phyloP scores from a whole-genome alignment of 2,888 invertebrate species.

The Protonemura montana region DNA sequence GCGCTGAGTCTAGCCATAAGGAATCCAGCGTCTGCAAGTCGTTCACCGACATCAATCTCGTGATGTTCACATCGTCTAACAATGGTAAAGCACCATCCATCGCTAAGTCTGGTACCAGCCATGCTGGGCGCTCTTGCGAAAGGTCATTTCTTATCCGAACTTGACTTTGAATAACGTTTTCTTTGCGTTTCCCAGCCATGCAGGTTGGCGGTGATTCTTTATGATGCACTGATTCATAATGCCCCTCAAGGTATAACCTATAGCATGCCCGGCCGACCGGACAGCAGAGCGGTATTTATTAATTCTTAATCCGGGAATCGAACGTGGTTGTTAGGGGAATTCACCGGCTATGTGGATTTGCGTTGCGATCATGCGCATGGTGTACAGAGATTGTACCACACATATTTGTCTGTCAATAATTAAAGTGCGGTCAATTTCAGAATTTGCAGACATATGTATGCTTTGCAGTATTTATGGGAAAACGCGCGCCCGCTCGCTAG shows the following conservation, averaged over 20 bases:
- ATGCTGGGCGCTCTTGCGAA: not conserved
- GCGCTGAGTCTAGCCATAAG: not conserved
- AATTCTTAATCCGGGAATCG: not conserved
- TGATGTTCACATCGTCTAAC: not conserved
- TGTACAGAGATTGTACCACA: not conserved
- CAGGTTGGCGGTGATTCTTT: not conserved
- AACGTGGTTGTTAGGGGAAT: not conserved
- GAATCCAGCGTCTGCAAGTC: not conserved
- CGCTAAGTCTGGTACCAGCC: not conserved
- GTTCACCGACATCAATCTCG: not conserved
- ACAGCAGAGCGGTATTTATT: not conserved
- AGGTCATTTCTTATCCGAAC: conserved; percentile 7
- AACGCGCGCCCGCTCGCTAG: not conserved
- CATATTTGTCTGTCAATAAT: not conserved
- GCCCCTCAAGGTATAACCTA: not conserved
- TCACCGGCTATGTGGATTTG: not conserved
- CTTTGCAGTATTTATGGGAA: not conserved
- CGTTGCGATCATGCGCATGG: not conserved
- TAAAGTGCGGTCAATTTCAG: not conserved
- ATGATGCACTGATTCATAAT: not conserved
- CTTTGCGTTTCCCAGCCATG: not conserved
- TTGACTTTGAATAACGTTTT: not conserved
- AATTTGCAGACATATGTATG: not conserved
- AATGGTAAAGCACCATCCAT: not conserved
- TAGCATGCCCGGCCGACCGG: not conserved